phyloP scores from a whole-genome alignment of 2,888 invertebrate species.

The Cosmopolites sordidus region DNA sequence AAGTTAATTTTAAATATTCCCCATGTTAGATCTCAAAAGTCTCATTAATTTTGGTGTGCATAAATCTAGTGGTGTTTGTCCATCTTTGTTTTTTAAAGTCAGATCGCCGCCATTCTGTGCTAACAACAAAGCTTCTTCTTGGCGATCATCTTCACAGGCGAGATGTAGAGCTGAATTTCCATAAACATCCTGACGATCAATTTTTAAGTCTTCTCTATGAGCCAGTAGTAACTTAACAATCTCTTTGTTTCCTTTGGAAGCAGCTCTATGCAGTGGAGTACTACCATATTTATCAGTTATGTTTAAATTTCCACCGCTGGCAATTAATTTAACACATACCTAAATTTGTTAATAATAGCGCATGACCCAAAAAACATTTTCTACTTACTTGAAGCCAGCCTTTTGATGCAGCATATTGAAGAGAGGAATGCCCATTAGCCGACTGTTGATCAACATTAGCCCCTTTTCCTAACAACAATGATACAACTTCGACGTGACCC shows the following conservation, averaged over 20 bases:
- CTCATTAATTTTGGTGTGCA: slow-evolving; percentile 37
- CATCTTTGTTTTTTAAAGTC: slow-evolving; percentile 60
- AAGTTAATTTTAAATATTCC: too few species aligned
- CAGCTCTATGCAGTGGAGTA: slow-evolving; percentile 75
- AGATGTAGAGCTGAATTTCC: slow-evolving; percentile 78
- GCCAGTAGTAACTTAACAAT: slow-evolving; percentile 65
- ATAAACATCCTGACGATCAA: slow-evolving; percentile 62
- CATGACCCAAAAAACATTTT: too few species aligned
- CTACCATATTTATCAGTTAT: slow-evolving; percentile 64
- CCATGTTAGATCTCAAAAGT: slow-evolving; percentile 21
- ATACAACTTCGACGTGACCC: slow-evolving; percentile 65
- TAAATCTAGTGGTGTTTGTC: slow-evolving; percentile 63
- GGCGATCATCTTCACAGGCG: slow-evolving; percentile 76
- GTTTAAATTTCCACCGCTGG: slow-evolving; percentile 66
- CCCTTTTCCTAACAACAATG: slow-evolving; percentile 60
- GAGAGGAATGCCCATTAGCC: slow-evolving; percentile 69
- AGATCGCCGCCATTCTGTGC: slow-evolving; percentile 62
- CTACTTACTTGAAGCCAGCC: slow-evolving; percentile 63
- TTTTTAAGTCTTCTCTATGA: slow-evolving; percentile 50
- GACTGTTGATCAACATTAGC: slow-evolving; percentile 72
- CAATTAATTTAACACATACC: slow-evolving; percentile 65
- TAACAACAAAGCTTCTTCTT: slow-evolving; percentile 62
- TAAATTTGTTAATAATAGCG: slow-evolving; percentile 36
- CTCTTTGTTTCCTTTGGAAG: slow-evolving; percentile 67
- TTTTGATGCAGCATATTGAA: slow-evolving; percentile 85